A percentile compares a stretch with the other conserved stretches of the same genome.
These are phyloP conservation scores for Equus quagga DNA, from an alignment of 2,113 vertebrate genomes.

Conservation along the genomic window DNA sequence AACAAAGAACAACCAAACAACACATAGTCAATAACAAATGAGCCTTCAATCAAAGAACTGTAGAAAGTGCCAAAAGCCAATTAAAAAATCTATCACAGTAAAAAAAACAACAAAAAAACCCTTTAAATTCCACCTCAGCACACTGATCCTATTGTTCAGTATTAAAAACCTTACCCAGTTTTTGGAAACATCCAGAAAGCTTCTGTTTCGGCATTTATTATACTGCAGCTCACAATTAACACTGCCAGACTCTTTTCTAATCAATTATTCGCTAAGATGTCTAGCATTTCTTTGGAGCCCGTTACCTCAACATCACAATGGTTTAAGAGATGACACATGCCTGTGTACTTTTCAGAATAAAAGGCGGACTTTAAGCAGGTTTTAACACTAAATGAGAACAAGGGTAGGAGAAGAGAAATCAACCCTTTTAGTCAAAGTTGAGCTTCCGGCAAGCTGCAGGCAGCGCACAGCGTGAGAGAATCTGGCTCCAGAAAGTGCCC, in stretches of 20 bases:
- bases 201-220: slow-evolving; percentile 85
- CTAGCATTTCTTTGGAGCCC: slow-evolving; percentile 86
- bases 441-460: slow-evolving; percentile 96
- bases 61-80: slow-evolving; percentile 93
- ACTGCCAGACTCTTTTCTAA: slow-evolving; percentile 85
- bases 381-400: slow-evolving; percentile 94
- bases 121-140: slow-evolving; percentile 93
- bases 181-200: slow-evolving; percentile 86
- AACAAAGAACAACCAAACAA: background rate
- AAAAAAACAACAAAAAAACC: slow-evolving; percentile 63
- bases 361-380: slow-evolving; percentile 89
- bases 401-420: slow-evolving; percentile 95
- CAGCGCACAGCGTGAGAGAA: slow-evolving; percentile 91
- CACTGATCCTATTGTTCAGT: slow-evolving; percentile 90
- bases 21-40: slow-evolving; percentile 90
- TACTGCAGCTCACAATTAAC: slow-evolving; percentile 88
- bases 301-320: slow-evolving; percentile 85
- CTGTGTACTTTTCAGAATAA: slow-evolving; percentile 88
- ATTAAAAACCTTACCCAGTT: slow-evolving; percentile 89
- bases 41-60: slow-evolving; percentile 94
- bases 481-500: slow-evolving; percentile 93
- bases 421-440: slow-evolving; percentile 96
- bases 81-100: slow-evolving; percentile 93
- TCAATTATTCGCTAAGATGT: slow-evolving; percentile 88
- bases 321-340: slow-evolving; percentile 83